A percentile compares a stretch with the other conserved stretches of the same genome.
phyloP scores from a whole-genome alignment of 2,797 vertebrate species.

The Lepidocolaptes lacrymiger region DNA sequence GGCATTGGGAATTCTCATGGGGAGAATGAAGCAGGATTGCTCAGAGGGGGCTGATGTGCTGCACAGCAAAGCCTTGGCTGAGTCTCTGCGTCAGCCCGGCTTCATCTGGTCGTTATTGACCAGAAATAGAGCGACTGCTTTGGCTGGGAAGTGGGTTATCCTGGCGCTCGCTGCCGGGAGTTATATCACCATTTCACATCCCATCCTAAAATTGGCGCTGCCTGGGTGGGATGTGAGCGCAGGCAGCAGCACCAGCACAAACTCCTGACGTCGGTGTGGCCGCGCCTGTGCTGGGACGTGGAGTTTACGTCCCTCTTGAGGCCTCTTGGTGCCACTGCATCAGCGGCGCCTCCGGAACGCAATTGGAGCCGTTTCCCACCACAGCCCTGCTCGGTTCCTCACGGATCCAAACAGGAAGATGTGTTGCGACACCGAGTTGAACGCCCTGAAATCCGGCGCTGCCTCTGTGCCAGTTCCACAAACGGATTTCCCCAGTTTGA shows the following conservation, averaged over 20 bases:
- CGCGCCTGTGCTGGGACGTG: not conserved
- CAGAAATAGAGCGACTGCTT: not conserved
- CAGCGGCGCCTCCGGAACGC: accelerated
- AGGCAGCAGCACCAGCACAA: not conserved
- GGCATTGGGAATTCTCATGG: not conserved
- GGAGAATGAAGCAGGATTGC: not conserved
- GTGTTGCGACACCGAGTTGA: not conserved
- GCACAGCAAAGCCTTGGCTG: not conserved
- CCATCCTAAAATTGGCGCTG: not conserved
- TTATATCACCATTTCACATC: not conserved
- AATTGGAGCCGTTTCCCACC: not conserved
- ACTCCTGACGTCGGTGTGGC: not conserved
- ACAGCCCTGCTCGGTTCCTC: not conserved
- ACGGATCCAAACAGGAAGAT: not conserved
- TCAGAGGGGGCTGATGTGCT: not conserved
- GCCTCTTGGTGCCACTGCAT: conserved; percentile 26
- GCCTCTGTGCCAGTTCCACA: not conserved
- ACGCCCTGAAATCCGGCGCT: not conserved
- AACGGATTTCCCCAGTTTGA: not conserved
- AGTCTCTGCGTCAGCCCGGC: not conserved
- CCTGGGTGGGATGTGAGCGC: not conserved
- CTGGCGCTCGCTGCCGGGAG: not conserved
- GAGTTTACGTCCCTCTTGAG: conserved; percentile 56
- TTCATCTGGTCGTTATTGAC: not conserved
- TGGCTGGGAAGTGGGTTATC: not conserved